Evolutionary conservation across 2,888 invertebrate species (phyloP).

Genomic region (Perithous albicinctus): DNA sequence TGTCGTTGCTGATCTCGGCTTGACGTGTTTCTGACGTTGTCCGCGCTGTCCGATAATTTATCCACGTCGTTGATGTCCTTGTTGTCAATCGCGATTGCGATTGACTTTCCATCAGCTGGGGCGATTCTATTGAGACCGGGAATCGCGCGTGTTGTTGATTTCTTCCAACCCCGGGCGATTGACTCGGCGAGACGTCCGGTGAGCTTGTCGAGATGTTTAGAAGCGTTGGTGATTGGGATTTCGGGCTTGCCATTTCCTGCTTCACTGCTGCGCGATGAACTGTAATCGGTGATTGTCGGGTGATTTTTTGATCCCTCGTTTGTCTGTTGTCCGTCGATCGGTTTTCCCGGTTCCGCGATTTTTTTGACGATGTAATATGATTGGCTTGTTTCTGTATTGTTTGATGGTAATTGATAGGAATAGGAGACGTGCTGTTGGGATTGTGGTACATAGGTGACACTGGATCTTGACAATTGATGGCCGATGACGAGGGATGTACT

Average conservation of each 20-base stretch:
- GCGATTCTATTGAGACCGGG: constrained; percentile 77
- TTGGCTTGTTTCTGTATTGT: constrained; percentile 50
- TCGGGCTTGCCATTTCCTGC: constrained; percentile 9
- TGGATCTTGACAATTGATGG: constrained; percentile 75
- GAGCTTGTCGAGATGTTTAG: constrained; percentile 70
- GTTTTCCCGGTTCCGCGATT: constrained; percentile 71
- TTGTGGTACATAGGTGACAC: constrained; percentile 73
- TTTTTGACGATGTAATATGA: constrained; percentile 80
- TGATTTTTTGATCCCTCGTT: background rate
- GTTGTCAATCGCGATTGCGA: constrained; percentile 71
- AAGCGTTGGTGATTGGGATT: background rate
- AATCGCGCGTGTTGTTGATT: constrained; percentile 73
- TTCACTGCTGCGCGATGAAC: background rate
- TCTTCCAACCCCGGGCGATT: constrained; percentile 71
- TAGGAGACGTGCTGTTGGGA: constrained; percentile 72
- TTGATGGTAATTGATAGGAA: constrained; percentile 73
- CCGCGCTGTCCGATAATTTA: constrained; percentile 56
- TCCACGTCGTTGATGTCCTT: constrained; percentile 62
- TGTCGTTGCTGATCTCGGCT: constrained; percentile 62
- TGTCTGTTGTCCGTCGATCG: constrained; percentile 17
- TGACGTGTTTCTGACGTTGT: constrained; percentile 70
- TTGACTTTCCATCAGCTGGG: constrained; percentile 68
- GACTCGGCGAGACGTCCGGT: constrained; percentile 70
- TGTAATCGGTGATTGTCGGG: background rate
- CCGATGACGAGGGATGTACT: constrained; percentile 72